Base-by-base conservation (phyloP, 2,797 vertebrate genomes). In the Artibeus jamaicensis region DNA sequence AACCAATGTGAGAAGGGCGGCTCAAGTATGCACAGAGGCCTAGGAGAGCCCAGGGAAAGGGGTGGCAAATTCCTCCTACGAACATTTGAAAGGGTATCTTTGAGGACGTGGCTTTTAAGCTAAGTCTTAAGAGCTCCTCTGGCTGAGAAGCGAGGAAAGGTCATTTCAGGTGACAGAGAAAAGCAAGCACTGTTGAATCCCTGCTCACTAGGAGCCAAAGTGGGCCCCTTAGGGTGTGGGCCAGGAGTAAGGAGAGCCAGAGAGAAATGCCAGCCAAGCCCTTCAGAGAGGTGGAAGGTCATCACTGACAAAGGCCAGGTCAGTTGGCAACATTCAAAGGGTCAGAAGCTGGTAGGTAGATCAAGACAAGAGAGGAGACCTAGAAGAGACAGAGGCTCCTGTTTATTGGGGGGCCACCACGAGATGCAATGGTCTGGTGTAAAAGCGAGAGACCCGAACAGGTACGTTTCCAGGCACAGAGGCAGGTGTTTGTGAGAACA, bases 91-190 rank as follows among this genome's bases (percentile, higher is more conserved):
- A 86, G 62, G 26, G 6, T 53, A 76, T 93, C 37, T 88, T 67
- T 76, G 46, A 96, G 74, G 79, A 46, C 3, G 0, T 65, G 62
- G 39, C 83, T 96, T 89, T 82, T 70, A 93, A 89, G 50, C 62
- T 21, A 81, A 90, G 82, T 78, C 73, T 74, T 46, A 34, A 92
- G 94, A 65, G n/a, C 32, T 48, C 37, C 59, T 26, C 76, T 86
- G 92, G 78, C 91, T 83, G 74, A 91, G 42, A 71, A 70, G 55
- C 32, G 34, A 34, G 29, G 57, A 92, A 90, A 96, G 77, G 55
- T 71, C 78, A 65, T 94, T 67, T 46, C 44, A 53, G 78, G 95
- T 91, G 42, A 97, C 84, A 62, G 57, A 87, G 73, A 34, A 88
- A 94, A 78, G 85, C 53, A 62, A 55, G 65, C 1, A 32, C 59